Base-by-base conservation (phyloP, 2,888 invertebrate genomes). In the Philaethria dido region DNA sequence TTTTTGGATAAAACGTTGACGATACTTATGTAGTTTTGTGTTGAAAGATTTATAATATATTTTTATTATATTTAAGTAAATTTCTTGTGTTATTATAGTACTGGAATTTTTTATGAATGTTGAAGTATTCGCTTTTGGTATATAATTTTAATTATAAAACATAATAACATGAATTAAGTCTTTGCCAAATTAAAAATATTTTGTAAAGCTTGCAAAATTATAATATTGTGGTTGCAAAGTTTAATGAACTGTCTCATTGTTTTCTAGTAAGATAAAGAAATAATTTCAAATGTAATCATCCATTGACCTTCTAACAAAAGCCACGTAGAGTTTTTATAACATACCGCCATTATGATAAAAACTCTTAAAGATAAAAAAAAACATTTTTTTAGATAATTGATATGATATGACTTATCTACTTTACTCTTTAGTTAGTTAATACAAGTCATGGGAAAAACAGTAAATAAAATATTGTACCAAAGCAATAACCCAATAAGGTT, bases 1-100 rank as follows among this genome's bases (percentile, higher is more conserved):
- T 48, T 69, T 69, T 66, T 54, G 48, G 59, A 63, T 66, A 48
- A 42, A 69, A 66, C 22, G 45, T 50, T 44, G 44, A 59, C 25
- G 20, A 39, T 42, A 45, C 47, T 59, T 59, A 25, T 29, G 39
- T 55, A 33, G 57, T 36, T 61, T 54, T 44, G 44, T 61, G 61
- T 62, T 48, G 44, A 45, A 60, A 14, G 18, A n/a, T n/a, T n/a
- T n/a, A n/a, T n/a, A n/a, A n/a, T n/a, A n/a, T 45, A 45, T 45
- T 55, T 45, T 36, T 57, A 45, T 25, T 48, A 57, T 57, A 16
- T 47, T 39, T 14, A 57, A 64, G 42, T 57, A 5, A n/a, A 42
- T 57, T 25, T 13, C 25, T 57, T 16, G 11, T 57, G 57, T 57
- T 42, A 57, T 16, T 42, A 42, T 57, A n/a, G 57, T 57, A 42